These are phyloP conservation scores for Palloptera scutellata DNA, from an alignment of 2,888 invertebrate genomes.

Conservation along the genomic window DNA sequence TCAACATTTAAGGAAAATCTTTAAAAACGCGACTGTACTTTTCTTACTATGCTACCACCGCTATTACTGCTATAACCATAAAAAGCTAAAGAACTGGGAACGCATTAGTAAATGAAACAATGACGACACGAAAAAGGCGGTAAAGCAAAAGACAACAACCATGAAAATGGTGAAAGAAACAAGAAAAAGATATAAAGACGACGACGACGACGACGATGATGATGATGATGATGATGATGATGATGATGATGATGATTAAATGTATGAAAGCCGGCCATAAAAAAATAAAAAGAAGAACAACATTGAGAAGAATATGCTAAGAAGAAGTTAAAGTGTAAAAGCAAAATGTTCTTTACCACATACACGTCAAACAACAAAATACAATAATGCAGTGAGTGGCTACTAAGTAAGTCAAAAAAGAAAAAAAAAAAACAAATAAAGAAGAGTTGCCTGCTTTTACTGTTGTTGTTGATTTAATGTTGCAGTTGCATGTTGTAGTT, in stretches of 20 bases:
- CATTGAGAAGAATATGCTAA: conserved; percentile 9
- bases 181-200: conserved; percentile 1
- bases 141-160: background rate
- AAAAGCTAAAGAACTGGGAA: conserved; percentile 30
- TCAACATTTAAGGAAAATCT: conserved; percentile 21
- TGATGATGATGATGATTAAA: no score
- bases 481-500: background rate
- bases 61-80: no score
- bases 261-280: background rate
- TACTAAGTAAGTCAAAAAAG: background rate
- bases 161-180: conserved; percentile 16
- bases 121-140: conserved; percentile 44
- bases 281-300: conserved; percentile 7
- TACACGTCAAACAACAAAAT: no score
- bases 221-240: no score
- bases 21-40: conserved; percentile 33
- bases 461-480: background rate
- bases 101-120: conserved; percentile 44
- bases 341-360: no score
- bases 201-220: no score
- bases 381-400: no score
- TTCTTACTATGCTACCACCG: conserved; percentile 2
- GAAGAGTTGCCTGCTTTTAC: conserved; percentile 7
- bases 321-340: conserved; percentile 6
- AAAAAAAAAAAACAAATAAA: background rate